A percentile compares a stretch with the other conserved stretches of the same genome.
These are phyloP conservation scores for Mus pahari DNA, from an alignment of 2,113 vertebrate species.

Conservation along the genomic window DNA sequence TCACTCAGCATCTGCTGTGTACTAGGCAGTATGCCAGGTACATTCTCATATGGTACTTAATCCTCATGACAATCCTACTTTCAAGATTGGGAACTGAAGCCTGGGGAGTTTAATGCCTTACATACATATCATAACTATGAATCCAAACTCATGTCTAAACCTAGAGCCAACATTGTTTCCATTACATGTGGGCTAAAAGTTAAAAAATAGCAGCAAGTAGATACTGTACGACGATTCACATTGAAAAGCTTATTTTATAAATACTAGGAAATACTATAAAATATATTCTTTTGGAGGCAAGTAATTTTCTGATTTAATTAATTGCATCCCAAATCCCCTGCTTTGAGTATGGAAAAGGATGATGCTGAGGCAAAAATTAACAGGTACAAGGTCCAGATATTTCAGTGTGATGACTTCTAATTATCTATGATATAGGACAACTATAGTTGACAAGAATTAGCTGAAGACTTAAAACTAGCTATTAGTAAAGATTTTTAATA, in stretches of 20 bases:
- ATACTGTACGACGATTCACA: not conserved
- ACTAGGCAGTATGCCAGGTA: conserved; percentile 65
- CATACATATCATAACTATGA: conserved; percentile 47
- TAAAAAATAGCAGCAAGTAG: conserved; percentile 40
- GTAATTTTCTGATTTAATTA: conserved; percentile 59
- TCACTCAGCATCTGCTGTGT: conserved; percentile 72
- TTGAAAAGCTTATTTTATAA: conserved; percentile 55
- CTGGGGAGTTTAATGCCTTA: conserved; percentile 22
- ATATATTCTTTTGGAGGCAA: conserved; percentile 43
- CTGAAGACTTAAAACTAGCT: not conserved
- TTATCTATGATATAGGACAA: not conserved
- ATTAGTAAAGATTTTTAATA: not conserved
- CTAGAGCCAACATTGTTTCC: conserved; percentile 42
- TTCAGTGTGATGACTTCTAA: not conserved
- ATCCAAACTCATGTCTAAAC: conserved; percentile 56
- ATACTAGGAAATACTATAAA: conserved; percentile 34
- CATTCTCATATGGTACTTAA: conserved; percentile 60
- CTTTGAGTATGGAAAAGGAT: not conserved
- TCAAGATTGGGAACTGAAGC: conserved; percentile 74
- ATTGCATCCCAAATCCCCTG: not conserved
- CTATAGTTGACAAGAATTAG: not conserved
- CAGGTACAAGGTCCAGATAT: too few species aligned
- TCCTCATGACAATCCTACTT: conserved; percentile 69
- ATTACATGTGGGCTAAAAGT: conserved; percentile 23
- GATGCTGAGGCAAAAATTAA: not conserved